Conservation (phyloP, 1,140 invertebrate species). For the Belonocnema kinseyi region DNA sequence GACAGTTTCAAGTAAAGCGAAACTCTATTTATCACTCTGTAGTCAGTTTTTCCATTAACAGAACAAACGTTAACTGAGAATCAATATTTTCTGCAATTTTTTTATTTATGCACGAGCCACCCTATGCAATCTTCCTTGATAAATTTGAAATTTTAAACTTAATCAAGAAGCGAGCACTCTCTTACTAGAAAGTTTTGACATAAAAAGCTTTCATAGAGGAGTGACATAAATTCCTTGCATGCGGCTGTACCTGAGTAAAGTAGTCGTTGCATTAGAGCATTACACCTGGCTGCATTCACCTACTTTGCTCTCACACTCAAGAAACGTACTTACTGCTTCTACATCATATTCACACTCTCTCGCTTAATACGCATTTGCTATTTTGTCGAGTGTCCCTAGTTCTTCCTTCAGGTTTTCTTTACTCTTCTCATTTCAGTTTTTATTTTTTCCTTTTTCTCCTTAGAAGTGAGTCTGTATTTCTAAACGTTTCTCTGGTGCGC, state of each 20-base stretch:
- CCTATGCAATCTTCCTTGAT: too few relatives aligned
- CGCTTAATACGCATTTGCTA: conserved; percentile 3
- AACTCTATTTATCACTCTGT: too few relatives aligned
- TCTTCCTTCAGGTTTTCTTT: conserved; percentile 20
- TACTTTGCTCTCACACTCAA: conserved; percentile 50
- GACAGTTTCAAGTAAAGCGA: too few relatives aligned
- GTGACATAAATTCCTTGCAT: conserved; percentile 23
- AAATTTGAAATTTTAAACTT: conserved; percentile 3
- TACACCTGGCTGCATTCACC: conserved; percentile 34
- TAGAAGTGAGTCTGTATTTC: conserved; percentile 40
- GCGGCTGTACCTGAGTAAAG: conserved; percentile 1
- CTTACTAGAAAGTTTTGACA: conserved; percentile 10
- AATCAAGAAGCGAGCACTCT: conserved; percentile 8
- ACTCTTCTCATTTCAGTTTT: conserved; percentile 23
- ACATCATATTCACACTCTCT: conserved; percentile 41
- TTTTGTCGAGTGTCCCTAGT: conserved; percentile 37
- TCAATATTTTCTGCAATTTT: too few relatives aligned
- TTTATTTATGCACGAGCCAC: too few relatives aligned
- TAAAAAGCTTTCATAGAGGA: conserved; percentile 25
- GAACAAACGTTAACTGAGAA: too few relatives aligned
- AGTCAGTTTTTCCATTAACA: too few relatives aligned
- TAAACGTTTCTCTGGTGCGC: conserved; percentile 58
- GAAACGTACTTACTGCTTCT: conserved; percentile 18
- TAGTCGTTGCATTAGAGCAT: conserved; percentile 16
- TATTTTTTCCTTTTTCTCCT: conserved; percentile 37